Evolutionary conservation across 2,888 invertebrate species (phyloP).

Genomic region (Apamea epomidion): DNA sequence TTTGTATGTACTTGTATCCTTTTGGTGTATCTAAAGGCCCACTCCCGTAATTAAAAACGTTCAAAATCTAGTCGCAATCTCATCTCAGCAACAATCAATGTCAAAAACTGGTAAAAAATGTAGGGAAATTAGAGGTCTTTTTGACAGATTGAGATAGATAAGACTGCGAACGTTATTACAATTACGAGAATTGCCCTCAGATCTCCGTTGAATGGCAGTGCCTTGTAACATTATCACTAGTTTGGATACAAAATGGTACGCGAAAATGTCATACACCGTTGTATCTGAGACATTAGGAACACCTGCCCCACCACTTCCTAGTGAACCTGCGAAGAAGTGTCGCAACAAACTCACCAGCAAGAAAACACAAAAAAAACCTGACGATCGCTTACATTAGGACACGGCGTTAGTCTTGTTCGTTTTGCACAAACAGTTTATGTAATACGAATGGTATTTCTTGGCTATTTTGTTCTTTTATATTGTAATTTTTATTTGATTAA

Average conservation of each 20-base stretch:
- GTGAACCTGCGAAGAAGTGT: background rate
- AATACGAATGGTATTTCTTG: constrained; percentile 4
- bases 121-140: no score
- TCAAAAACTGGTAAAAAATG: no score
- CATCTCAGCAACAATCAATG: no score
- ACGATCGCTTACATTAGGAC: background rate
- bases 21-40: background rate
- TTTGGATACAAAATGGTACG: background rate
- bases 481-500: background rate
- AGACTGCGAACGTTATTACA: no score
- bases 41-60: no score
- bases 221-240: background rate
- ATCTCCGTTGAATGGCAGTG: no score
- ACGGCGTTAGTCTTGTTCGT: background rate
- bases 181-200: no score
- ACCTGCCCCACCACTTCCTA: background rate
- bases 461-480: constrained; percentile 5
- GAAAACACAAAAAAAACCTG: background rate
- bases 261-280: background rate
- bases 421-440: background rate
- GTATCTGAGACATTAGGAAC: background rate
- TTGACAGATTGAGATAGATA: no score
- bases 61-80: no score
- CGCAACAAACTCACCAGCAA: background rate
- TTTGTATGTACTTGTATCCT: background rate